phyloP scores from a whole-genome alignment of 1,140 invertebrate genomes.

The Drosophila biarmipes region DNA sequence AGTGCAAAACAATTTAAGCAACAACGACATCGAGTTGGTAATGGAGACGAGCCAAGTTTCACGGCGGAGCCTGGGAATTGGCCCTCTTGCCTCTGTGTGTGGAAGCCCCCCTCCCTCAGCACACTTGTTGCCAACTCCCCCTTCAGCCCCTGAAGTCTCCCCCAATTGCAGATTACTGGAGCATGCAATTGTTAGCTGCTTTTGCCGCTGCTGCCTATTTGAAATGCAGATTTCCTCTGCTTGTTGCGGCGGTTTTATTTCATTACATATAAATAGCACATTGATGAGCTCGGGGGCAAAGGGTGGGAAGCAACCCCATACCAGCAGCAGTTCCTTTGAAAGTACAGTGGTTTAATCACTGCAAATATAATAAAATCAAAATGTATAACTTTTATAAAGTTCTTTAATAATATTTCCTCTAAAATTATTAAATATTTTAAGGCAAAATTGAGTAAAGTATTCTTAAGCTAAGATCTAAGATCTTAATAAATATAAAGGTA shows the following conservation, averaged over 20 bases:
- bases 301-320: slow-evolving; percentile 11
- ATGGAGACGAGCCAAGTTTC: slow-evolving; percentile 55
- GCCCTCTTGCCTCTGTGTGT: slow-evolving; percentile 43
- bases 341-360: neutral
- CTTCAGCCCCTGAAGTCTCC: slow-evolving; percentile 1
- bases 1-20: slow-evolving; percentile 73
- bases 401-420: too few relatives aligned
- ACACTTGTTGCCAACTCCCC: slow-evolving; percentile 56
- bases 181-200: slow-evolving; percentile 57
- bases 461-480: too few relatives aligned
- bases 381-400: too few relatives aligned
- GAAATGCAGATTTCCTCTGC: slow-evolving; percentile 73
- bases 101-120: slow-evolving; percentile 52
- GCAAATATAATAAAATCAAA: neutral
- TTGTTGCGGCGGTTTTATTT: slow-evolving; percentile 51
- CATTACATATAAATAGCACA: slow-evolving; percentile 59
- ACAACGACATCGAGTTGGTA: slow-evolving; percentile 56
- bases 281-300: slow-evolving; percentile 37
- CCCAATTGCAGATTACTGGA: slow-evolving; percentile 62
- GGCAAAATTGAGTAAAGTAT: too few relatives aligned
- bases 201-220: slow-evolving; percentile 55
- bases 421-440: too few relatives aligned
- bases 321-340: slow-evolving; percentile 8
- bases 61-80: slow-evolving; percentile 59
- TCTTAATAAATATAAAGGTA: too few relatives aligned